Percentiles rank a stretch among this genome's conserved stretches.
These are phyloP conservation scores for Paedocypris micromegethes DNA, from an alignment of 2,797 vertebrate species.

Conservation along the genomic window DNA sequence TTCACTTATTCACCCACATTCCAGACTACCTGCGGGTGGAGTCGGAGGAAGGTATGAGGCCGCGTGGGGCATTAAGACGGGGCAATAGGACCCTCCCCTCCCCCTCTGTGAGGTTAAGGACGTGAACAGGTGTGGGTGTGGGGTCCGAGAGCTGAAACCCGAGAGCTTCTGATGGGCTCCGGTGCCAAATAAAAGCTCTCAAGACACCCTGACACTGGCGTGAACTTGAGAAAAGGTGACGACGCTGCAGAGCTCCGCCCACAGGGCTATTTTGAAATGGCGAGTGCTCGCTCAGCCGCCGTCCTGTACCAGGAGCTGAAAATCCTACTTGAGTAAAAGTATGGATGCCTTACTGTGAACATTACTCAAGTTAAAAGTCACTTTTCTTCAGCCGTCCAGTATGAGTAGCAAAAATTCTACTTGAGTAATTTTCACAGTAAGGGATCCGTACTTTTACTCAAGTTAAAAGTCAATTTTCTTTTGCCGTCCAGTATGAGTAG, in stretches of 20 bases:
- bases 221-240: slow-evolving; percentile 77
- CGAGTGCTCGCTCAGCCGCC: slow-evolving; percentile 53
- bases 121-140: slow-evolving; percentile 70
- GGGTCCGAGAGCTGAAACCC: slow-evolving; percentile 64
- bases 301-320: slow-evolving; percentile 10
- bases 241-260: slow-evolving; percentile 58
- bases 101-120: slow-evolving; percentile 49
- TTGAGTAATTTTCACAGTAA: too few species aligned
- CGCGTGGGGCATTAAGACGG: slow-evolving; percentile 3
- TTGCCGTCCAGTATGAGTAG: too few species aligned
- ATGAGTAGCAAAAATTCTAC: too few species aligned
- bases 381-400: too few species aligned
- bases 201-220: slow-evolving; percentile 65
- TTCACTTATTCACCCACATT: slow-evolving; percentile 30
- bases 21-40: background rate
- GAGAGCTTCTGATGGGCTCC: slow-evolving; percentile 65
- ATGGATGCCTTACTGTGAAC: too few species aligned
- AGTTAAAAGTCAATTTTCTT: too few species aligned
- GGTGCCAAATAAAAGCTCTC: slow-evolving; percentile 71
- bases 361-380: too few species aligned
- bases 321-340: too few species aligned
- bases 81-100: background rate
- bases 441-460: too few species aligned
- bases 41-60: too few species aligned
- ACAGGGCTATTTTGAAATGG: slow-evolving; percentile 64